Conservation (phyloP, 2,797 vertebrate species). For the Tarsius wallacei region DNA sequence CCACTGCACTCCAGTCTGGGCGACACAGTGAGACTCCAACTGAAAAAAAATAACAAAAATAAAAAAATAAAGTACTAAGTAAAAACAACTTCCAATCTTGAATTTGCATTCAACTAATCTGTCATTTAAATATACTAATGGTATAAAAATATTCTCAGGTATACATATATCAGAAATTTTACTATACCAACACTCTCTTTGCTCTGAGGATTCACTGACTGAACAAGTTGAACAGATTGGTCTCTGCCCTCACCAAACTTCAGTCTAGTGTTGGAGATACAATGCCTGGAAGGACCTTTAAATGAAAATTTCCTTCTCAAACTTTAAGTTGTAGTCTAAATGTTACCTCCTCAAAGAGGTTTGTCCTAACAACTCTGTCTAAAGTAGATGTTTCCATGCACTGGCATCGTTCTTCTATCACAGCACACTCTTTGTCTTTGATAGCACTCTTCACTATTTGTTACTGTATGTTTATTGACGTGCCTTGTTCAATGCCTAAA, state of each 20-base stretch:
- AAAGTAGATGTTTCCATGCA: background rate
- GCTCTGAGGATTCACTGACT: background rate
- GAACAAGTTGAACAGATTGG: background rate
- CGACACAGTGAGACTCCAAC: too few relatives aligned
- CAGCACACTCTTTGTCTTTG: background rate
- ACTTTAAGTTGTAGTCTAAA: background rate
- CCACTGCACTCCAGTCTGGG: too few relatives aligned
- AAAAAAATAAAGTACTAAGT: background rate
- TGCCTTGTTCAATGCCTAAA: background rate
- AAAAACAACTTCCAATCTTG: background rate
- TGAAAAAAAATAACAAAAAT: too few relatives aligned
- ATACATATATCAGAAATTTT: background rate
- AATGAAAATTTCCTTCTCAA: background rate
- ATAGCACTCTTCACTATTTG: background rate
- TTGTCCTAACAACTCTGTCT: background rate
- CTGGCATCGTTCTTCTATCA: background rate
- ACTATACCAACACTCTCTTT: background rate
- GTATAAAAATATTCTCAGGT: background rate
- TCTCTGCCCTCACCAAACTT: background rate
- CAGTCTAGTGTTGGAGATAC: background rate
- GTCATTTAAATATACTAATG: slow-evolving; percentile 3
- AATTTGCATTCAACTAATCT: slow-evolving; percentile 24
- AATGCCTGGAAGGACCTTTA: background rate
- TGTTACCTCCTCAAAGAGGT: background rate
- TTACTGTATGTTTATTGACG: background rate